Evolutionary conservation across 2,888 invertebrate species (phyloP).

Genomic region (Erebia ligea): DNA sequence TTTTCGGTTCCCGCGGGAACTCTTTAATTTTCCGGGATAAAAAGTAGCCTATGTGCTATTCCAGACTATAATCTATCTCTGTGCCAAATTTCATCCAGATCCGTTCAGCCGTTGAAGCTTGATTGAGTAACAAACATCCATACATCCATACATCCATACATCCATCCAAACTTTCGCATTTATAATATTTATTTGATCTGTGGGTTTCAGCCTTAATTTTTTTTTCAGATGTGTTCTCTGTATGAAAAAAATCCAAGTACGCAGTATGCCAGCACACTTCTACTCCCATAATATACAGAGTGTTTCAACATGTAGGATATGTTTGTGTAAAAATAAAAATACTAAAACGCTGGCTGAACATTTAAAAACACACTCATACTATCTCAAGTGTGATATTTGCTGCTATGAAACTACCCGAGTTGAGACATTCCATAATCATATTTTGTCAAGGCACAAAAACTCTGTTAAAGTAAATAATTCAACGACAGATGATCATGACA

Average conservation of each 20-base stretch:
- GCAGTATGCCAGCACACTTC: conserved; percentile 53
- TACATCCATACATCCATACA: no score
- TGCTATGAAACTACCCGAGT: conserved; percentile 44
- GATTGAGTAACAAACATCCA: no score
- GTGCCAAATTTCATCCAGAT: no score
- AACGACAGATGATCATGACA: background rate
- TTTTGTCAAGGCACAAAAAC: conserved; percentile 43
- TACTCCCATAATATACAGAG: conserved; percentile 51
- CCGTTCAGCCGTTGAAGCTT: no score
- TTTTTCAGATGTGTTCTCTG: conserved; percentile 54
- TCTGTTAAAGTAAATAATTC: background rate
- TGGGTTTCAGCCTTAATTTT: background rate
- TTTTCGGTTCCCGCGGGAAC: no score
- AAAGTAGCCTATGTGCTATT: no score
- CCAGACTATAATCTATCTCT: no score
- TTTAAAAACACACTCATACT: conserved; percentile 45
- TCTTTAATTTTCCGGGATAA: no score
- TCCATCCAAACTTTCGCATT: no score
- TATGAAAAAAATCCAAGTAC: background rate
- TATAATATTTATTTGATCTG: no score
- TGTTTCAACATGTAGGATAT: conserved; percentile 55
- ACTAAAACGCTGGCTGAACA: conserved; percentile 45
- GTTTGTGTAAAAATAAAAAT: conserved; percentile 46
- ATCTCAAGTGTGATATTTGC: conserved; percentile 55
- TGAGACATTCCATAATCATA: conserved; percentile 45